phyloP scores from a whole-genome alignment of 2,113 vertebrate species.

The Propithecus coquereli region DNA sequence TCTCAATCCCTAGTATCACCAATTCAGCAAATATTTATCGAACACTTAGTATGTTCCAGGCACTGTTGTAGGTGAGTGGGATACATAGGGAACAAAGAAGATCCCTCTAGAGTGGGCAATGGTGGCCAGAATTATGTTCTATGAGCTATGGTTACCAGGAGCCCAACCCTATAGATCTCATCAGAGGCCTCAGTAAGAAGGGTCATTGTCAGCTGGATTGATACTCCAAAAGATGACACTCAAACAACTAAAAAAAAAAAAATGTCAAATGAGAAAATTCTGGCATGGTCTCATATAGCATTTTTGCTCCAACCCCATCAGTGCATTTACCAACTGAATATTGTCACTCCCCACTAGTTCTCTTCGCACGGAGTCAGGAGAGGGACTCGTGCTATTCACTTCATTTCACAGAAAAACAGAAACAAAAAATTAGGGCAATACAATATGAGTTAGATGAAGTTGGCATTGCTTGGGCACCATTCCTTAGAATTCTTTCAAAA shows the following conservation, averaged over 20 bases:
- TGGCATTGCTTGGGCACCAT: neutral
- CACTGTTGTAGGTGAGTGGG: neutral
- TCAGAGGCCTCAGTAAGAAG: neutral
- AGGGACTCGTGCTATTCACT: neutral
- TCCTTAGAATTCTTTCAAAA: constrained; percentile 27
- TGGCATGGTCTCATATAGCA: neutral
- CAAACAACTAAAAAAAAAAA: neutral
- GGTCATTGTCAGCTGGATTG: neutral
- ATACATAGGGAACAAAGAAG: neutral
- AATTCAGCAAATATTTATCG: neutral
- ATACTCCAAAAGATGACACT: neutral
- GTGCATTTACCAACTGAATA: neutral
- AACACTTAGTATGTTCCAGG: neutral
- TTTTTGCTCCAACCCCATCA: neutral
- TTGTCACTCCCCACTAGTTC: neutral
- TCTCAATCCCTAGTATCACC: neutral
- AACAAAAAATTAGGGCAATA: neutral
- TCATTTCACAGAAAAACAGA: neutral
- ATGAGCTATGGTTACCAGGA: neutral
- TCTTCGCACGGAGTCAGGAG: neutral
- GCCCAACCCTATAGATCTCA: neutral
- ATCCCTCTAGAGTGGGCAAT: neutral
- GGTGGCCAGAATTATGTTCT: neutral
- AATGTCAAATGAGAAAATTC: neutral
- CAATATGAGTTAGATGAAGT: neutral